Percentiles rank a stretch among this genome's conserved stretches.
These are phyloP conservation scores for Scomber colias DNA, from an alignment of 2,113 vertebrate species.

Conservation along the genomic window DNA sequence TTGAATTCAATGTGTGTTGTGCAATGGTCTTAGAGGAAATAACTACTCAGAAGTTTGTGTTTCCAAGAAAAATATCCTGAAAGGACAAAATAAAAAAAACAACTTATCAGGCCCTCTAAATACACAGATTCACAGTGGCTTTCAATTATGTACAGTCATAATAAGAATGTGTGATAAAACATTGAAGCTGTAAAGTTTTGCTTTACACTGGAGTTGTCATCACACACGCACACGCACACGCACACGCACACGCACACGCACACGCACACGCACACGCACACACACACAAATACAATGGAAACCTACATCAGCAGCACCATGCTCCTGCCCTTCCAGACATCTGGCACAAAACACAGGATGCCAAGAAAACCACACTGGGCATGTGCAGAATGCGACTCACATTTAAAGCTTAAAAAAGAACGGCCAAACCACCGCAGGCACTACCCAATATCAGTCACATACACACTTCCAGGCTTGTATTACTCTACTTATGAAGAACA, in stretches of 20 bases:
- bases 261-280: not conserved
- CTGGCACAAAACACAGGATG: slow-evolving; percentile 35
- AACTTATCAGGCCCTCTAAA: too few relatives aligned
- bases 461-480: slow-evolving; percentile 32
- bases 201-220: not conserved
- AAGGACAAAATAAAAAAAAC: too few relatives aligned
- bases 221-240: slow-evolving; percentile 4
- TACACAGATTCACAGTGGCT: too few relatives aligned
- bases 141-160: too few relatives aligned
- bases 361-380: slow-evolving; percentile 63
- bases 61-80: too few relatives aligned
- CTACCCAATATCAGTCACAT: slow-evolving; percentile 38
- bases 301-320: slow-evolving; percentile 45
- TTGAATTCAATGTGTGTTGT: too few relatives aligned
- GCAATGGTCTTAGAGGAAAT: too few relatives aligned
- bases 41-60: too few relatives aligned
- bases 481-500: slow-evolving; percentile 19
- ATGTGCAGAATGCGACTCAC: slow-evolving; percentile 69
- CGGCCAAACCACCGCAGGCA: slow-evolving; percentile 31
- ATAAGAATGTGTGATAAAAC: too few relatives aligned
- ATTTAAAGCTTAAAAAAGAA: slow-evolving; percentile 57
- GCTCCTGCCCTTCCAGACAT: slow-evolving; percentile 57
- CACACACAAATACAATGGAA: slow-evolving; percentile 27
- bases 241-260: not conserved
- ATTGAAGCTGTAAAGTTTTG: not conserved